Evolutionary conservation across 2,797 vertebrate species (phyloP).

Genomic region (Diceros bicornis): DNA sequence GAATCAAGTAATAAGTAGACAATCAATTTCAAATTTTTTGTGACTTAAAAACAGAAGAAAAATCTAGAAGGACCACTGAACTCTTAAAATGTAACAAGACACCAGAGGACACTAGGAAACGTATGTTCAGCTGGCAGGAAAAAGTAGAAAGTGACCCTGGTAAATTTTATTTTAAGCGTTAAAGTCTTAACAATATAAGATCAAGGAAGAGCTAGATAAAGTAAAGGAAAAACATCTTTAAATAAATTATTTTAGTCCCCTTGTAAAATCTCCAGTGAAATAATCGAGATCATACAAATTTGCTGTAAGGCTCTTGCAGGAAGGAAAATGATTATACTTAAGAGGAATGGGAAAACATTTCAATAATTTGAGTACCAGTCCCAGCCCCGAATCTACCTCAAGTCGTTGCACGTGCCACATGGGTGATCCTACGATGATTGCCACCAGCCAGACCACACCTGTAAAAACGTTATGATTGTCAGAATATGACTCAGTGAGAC

Average conservation of each 20-base stretch:
- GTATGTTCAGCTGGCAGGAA: not conserved
- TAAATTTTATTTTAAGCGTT: not conserved
- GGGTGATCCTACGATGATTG: constrained; percentile 88
- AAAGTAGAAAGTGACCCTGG: not conserved
- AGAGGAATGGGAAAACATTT: not conserved
- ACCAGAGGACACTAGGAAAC: not conserved
- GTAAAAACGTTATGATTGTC: constrained; percentile 18
- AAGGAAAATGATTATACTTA: not conserved
- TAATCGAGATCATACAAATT: not conserved
- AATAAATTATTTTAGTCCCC: not conserved
- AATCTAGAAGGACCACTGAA: not conserved
- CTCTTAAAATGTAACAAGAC: not conserved
- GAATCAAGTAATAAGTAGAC: not conserved
- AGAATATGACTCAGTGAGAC: not conserved
- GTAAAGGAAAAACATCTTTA: not conserved
- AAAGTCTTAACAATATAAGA: not conserved
- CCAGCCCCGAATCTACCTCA: constrained; percentile 85
- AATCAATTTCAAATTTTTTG: not conserved
- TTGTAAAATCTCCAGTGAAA: not conserved
- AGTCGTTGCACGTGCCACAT: constrained; percentile 90
- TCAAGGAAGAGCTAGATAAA: not conserved
- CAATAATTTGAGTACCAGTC: not conserved
- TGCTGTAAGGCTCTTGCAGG: not conserved
- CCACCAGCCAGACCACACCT: constrained; percentile 91
- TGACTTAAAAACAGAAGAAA: constrained; percentile 21